These are phyloP conservation scores for Equus przewalskii DNA, from an alignment of 2,113 vertebrate genomes.

Conservation along the genomic window DNA sequence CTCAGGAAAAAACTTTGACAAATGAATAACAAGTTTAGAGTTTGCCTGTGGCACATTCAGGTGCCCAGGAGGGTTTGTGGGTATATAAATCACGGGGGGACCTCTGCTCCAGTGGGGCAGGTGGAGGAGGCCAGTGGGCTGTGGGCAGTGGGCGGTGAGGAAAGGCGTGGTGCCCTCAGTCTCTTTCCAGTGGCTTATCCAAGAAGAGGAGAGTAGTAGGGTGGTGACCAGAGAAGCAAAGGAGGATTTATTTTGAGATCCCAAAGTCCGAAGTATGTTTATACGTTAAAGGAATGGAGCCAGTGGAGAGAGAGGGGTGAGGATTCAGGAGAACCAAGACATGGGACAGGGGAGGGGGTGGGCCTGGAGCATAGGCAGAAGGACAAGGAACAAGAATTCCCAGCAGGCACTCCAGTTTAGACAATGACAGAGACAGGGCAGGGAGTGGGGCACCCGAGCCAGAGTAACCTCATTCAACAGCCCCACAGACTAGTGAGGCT, in stretches of 20 bases:
- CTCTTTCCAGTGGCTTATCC: neutral
- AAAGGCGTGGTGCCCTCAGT: accelerated
- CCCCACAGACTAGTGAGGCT: neutral
- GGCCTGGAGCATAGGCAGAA: neutral
- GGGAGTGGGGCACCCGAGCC: neutral
- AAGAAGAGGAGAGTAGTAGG: neutral
- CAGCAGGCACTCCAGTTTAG: neutral
- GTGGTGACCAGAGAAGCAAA: neutral
- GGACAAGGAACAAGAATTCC: neutral
- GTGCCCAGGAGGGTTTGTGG: neutral
- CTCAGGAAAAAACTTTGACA: neutral
- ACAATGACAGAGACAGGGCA: accelerated
- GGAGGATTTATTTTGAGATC: neutral
- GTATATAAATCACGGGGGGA: neutral
- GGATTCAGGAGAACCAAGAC: neutral
- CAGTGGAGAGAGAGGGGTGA: no score
- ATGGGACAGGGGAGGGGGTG: accelerated
- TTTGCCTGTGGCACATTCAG: neutral
- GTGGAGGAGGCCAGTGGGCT: neutral
- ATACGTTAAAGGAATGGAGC: neutral
- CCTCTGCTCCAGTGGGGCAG: no score
- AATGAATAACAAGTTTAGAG: neutral
- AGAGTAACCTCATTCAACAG: neutral
- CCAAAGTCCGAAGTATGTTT: neutral
- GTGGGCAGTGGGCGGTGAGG: neutral